phyloP scores from a whole-genome alignment of 2,113 vertebrate genomes.

The Mus pahari region DNA sequence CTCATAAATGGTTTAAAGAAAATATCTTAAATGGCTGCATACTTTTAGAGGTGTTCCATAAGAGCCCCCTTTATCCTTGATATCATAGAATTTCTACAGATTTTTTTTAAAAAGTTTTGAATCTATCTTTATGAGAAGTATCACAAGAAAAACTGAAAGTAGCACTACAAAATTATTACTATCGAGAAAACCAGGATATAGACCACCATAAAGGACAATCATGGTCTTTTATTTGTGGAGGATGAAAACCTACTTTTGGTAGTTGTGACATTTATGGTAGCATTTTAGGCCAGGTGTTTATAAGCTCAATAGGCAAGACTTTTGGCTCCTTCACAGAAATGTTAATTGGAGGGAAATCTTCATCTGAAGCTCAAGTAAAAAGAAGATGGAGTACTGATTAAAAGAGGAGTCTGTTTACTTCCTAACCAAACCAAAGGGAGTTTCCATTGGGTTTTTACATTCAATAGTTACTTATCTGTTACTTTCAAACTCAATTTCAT shows the following conservation, averaged over 20 bases:
- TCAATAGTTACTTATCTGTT: neutral
- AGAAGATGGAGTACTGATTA: neutral
- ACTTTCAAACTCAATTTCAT: neutral
- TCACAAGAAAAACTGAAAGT: neutral
- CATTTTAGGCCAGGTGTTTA: neutral
- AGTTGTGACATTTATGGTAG: neutral
- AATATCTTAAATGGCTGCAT: neutral
- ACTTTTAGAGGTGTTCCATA: neutral
- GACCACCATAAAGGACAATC: neutral
- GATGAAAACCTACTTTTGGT: neutral
- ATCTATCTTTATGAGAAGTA: neutral
- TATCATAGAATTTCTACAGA: neutral
- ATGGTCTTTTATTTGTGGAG: neutral
- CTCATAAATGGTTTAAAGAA: neutral
- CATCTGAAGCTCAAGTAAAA: neutral
- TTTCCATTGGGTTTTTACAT: neutral
- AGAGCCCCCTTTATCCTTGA: neutral
- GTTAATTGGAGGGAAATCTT: neutral
- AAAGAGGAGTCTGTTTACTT: neutral
- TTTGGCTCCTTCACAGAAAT: neutral
- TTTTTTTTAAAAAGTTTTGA: neutral
- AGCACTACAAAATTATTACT: neutral
- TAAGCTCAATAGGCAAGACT: neutral
- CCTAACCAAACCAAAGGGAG: neutral
- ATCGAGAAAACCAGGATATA: neutral